A percentile compares a stretch with the other conserved stretches of the same genome.
phyloP scores from a whole-genome alignment of 2,888 invertebrate genomes.

The Plebejus melissa region DNA sequence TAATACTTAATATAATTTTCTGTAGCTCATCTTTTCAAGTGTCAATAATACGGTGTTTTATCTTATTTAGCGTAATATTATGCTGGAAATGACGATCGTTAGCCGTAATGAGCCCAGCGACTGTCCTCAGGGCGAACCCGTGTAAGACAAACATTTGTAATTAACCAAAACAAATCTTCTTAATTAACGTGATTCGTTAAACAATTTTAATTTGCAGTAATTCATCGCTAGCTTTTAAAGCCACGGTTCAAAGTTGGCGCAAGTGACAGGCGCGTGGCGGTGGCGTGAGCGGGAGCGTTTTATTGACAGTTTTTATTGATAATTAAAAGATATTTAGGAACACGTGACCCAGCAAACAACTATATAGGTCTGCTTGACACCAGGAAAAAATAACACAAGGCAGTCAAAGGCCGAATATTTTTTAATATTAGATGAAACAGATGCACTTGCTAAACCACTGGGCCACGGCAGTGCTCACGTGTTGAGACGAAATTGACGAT shows the following conservation, averaged over 20 bases:
- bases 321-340: too few species aligned
- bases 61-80: not conserved
- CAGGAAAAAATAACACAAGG: too few species aligned
- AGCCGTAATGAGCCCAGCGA: not conserved
- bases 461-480: too few species aligned
- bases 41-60: too few species aligned
- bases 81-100: not conserved
- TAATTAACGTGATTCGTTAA: constrained; percentile 74
- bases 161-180: constrained; percentile 71
- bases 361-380: too few species aligned
- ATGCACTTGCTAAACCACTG: too few species aligned
- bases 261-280: constrained; percentile 36
- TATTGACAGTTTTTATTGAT: not conserved
- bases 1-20: too few species aligned
- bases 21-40: too few species aligned
- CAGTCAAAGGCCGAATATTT: too few species aligned
- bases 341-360: too few species aligned
- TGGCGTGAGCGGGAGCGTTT: constrained; percentile 31
- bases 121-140: not conserved
- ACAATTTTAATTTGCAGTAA: constrained; percentile 77
- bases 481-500: too few species aligned
- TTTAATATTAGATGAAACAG: too few species aligned
- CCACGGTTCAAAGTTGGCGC: constrained; percentile 33
- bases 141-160: constrained; percentile 41
- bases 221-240: constrained; percentile 60